phyloP scores from a whole-genome alignment of 1,140 invertebrate genomes.

The Delia radicum region DNA sequence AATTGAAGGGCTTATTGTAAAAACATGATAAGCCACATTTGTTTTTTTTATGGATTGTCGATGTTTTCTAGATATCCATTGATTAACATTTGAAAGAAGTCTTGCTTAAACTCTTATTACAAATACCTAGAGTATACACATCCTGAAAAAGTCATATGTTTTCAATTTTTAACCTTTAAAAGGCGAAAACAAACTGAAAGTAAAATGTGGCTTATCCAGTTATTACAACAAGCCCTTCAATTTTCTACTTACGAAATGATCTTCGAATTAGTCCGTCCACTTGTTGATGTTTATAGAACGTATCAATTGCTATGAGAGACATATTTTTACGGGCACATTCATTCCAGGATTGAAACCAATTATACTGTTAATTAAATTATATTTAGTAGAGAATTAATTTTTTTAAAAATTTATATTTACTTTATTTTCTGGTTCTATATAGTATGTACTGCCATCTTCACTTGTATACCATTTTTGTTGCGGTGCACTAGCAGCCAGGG shows the following conservation, averaged over 20 bases:
- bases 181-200: too few relatives aligned
- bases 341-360: slow-evolving; percentile 1
- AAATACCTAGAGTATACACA: too few relatives aligned
- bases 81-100: too few relatives aligned
- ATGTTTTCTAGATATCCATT: too few relatives aligned
- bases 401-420: neutral
- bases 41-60: too few relatives aligned
- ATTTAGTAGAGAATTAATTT: neutral
- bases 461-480: neutral
- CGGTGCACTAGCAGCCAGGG: neutral
- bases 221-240: too few relatives aligned
- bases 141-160: too few relatives aligned
- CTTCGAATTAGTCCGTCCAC: neutral
- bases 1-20: too few relatives aligned
- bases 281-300: neutral
- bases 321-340: neutral
- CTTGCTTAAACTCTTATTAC: too few relatives aligned
- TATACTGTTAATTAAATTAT: neutral
- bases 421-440: neutral
- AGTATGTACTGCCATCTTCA: neutral
- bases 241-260: slow-evolving; percentile 4
- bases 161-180: too few relatives aligned
- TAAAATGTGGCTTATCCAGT: too few relatives aligned
- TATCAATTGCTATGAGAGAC: neutral
- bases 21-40: too few relatives aligned